A percentile compares a stretch with the other conserved stretches of the same genome.
Evolutionary conservation across 2,113 vertebrate genomes (phyloP).

Genomic region (Chiloscyllium plagiosum): DNA sequence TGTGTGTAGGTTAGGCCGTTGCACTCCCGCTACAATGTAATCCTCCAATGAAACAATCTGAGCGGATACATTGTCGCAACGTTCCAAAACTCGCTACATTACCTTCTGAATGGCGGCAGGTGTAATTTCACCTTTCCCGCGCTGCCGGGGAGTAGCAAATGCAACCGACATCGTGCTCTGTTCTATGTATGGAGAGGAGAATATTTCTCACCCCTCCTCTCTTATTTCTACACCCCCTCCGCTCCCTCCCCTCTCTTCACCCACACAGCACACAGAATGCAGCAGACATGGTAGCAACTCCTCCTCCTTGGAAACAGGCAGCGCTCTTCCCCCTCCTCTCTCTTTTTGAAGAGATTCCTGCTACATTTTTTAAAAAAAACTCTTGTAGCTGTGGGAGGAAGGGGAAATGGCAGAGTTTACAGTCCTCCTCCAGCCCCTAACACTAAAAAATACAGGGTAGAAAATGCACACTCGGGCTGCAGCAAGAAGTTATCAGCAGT

Average conservation of each 20-base stretch:
- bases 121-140: conserved; percentile 91
- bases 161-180: conserved; percentile 82
- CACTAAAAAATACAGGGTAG: not conserved
- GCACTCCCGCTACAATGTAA: not conserved
- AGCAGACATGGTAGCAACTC: not conserved
- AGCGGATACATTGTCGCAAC: not conserved
- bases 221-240: not conserved
- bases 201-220: not conserved
- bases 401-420: not conserved
- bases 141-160: conserved; percentile 88
- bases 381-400: too few relatives aligned
- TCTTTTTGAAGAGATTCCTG: too few relatives aligned
- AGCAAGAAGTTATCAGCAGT: not conserved
- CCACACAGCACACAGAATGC: not conserved
- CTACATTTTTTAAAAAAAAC: too few relatives aligned
- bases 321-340: not conserved
- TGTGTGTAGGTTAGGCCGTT: not conserved
- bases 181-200: not conserved
- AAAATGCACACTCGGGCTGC: not conserved
- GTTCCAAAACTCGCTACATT: conserved; percentile 45
- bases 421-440: not conserved
- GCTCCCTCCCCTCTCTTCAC: not conserved
- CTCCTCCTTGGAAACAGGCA: not conserved
- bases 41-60: not conserved
- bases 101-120: conserved; percentile 96